These are phyloP conservation scores for Sebastes ruberrimus DNA, from an alignment of 2,797 vertebrate species.

Conservation along the genomic window DNA sequence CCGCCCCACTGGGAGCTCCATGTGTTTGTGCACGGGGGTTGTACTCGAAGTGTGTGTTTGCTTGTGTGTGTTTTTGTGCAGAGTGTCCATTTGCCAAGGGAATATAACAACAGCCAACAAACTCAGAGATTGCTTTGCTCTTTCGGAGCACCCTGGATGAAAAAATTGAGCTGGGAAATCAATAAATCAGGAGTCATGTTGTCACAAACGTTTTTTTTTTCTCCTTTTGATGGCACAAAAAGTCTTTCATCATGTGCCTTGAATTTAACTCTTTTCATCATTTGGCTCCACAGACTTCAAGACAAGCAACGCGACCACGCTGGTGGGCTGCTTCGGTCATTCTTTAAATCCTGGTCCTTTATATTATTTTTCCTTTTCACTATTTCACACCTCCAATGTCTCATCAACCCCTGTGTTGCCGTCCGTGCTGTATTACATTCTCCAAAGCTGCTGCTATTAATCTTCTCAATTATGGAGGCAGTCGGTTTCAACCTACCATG, in stretches of 20 bases:
- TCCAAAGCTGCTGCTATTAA: slow-evolving; percentile 27
- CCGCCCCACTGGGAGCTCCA: slow-evolving; percentile 61
- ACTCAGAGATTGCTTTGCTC: slow-evolving; percentile 78
- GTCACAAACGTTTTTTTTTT: slow-evolving; percentile 62
- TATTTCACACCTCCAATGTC: slow-evolving; percentile 30
- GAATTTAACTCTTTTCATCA: slow-evolving; percentile 69
- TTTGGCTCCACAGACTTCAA: slow-evolving; percentile 48
- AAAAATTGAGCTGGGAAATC: slow-evolving; percentile 75
- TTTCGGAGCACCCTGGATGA: slow-evolving; percentile 64
- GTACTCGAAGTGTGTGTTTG: slow-evolving; percentile 14
- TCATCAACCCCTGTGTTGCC: slow-evolving; percentile 32
- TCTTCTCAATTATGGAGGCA: background rate
- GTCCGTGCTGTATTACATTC: background rate
- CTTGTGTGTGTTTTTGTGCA: slow-evolving; percentile 22
- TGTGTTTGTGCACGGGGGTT: slow-evolving; percentile 58
- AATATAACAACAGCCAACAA: slow-evolving; percentile 71
- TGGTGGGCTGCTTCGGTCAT: slow-evolving; percentile 8
- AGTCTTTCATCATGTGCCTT: slow-evolving; percentile 80
- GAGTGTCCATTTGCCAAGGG: slow-evolving; percentile 61
- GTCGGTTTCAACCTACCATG: background rate
- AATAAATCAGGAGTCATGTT: slow-evolving; percentile 81
- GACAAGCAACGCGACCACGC: background rate
- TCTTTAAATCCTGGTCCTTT: slow-evolving; percentile 29
- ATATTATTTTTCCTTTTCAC: slow-evolving; percentile 33
- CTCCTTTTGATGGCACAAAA: slow-evolving; percentile 70